A percentile compares a stretch with the other conserved stretches of the same genome.
phyloP scores from a whole-genome alignment of 2,888 invertebrate genomes.

The Pycnomerus fuliginosus region DNA sequence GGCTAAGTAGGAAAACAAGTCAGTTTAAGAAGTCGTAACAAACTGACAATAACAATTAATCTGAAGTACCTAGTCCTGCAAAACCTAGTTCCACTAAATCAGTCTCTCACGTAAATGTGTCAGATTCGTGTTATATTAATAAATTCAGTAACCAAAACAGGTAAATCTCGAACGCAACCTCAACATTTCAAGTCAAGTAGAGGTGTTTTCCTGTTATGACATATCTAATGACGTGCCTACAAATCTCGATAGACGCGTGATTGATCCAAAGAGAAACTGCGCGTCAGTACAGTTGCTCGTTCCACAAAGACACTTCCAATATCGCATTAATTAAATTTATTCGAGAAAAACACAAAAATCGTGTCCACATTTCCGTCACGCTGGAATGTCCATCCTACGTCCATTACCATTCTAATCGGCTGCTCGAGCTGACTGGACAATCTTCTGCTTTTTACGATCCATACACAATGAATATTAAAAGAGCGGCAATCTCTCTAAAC shows the following conservation, averaged over 20 bases:
- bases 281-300: background rate
- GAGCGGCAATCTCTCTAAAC: background rate
- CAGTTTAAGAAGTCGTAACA: too few relatives aligned
- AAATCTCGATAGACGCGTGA: slow-evolving; percentile 9
- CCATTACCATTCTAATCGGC: background rate
- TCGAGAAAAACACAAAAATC: background rate
- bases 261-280: slow-evolving; percentile 7
- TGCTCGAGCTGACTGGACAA: background rate
- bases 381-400: background rate
- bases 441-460: too few relatives aligned
- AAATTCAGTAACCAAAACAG: too few relatives aligned
- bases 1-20: too few relatives aligned
- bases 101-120: too few relatives aligned
- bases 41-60: too few relatives aligned
- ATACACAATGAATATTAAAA: background rate
- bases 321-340: background rate
- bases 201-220: slow-evolving; percentile 9
- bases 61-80: too few relatives aligned
- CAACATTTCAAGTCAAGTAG: too few relatives aligned
- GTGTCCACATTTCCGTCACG: too few relatives aligned
- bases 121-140: too few relatives aligned
- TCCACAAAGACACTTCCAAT: background rate
- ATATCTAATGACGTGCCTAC: slow-evolving; percentile 5
- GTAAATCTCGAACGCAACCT: too few relatives aligned
- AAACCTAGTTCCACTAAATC: too few relatives aligned